phyloP scores from a whole-genome alignment of 2,113 vertebrate species.

The Ochotona princeps region DNA sequence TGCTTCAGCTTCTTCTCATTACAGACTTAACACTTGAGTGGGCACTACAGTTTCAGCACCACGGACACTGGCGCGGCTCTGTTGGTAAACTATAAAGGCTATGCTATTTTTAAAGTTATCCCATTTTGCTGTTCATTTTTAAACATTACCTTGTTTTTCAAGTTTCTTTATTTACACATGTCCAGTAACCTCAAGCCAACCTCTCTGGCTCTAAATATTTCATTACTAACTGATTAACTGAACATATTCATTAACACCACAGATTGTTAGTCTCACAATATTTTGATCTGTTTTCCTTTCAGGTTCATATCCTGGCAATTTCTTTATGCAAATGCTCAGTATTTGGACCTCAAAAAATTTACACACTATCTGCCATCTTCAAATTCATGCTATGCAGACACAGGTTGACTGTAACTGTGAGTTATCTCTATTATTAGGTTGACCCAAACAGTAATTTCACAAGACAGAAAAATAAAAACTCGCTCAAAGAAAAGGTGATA shows the following conservation, averaged over 20 bases:
- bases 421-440: background rate
- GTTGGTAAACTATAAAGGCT: background rate
- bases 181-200: background rate
- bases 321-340: background rate
- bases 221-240: background rate
- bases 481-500: background rate
- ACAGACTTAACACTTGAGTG: background rate
- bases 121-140: background rate
- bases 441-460: background rate
- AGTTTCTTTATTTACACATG: background rate
- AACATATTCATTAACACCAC: background rate
- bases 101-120: background rate
- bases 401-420: background rate
- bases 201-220: background rate
- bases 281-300: background rate
- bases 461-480: background rate
- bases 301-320: background rate
- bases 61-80: accelerated
- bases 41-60: background rate
- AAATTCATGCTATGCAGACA: background rate
- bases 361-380: background rate
- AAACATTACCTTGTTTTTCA: background rate
- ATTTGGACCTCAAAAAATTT: background rate
- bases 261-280: background rate
- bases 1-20: background rate